A percentile compares a stretch with the other conserved stretches of the same genome.
These are phyloP conservation scores for Tapirus terrestris DNA, from an alignment of 2,113 vertebrate genomes.

Conservation along the genomic window DNA sequence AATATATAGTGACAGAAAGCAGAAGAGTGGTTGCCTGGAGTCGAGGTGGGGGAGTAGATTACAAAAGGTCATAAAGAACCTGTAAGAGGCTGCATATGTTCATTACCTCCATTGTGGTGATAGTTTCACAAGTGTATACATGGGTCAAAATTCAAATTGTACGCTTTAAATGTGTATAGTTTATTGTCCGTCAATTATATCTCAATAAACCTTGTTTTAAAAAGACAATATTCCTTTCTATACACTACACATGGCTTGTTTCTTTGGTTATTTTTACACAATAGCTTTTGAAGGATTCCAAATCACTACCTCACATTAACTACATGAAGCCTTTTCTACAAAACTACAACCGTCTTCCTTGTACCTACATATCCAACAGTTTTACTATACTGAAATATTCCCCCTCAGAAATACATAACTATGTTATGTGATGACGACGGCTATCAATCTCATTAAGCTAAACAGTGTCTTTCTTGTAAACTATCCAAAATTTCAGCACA, in stretches of 20 bases:
- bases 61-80: neutral
- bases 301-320: neutral
- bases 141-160: neutral
- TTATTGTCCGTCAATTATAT: neutral
- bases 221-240: neutral
- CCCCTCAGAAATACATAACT: neutral
- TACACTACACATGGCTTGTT: neutral
- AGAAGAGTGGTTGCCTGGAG: neutral
- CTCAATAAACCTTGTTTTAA: neutral
- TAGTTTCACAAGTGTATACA: neutral
- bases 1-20: neutral
- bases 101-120: neutral
- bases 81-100: neutral
- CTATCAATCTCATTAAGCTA: neutral
- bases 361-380: neutral
- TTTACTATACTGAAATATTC: neutral
- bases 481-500: neutral
- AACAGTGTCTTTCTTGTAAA: neutral
- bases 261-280: conserved; percentile 16
- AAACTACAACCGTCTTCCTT: neutral
- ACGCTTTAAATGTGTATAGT: neutral
- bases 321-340: neutral
- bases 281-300: neutral
- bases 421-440: neutral
- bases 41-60: neutral